Percentiles rank a stretch among this genome's conserved stretches.
Conservation (phyloP, 2,888 invertebrate species). For the Caenorhabditis japonica region DNA sequence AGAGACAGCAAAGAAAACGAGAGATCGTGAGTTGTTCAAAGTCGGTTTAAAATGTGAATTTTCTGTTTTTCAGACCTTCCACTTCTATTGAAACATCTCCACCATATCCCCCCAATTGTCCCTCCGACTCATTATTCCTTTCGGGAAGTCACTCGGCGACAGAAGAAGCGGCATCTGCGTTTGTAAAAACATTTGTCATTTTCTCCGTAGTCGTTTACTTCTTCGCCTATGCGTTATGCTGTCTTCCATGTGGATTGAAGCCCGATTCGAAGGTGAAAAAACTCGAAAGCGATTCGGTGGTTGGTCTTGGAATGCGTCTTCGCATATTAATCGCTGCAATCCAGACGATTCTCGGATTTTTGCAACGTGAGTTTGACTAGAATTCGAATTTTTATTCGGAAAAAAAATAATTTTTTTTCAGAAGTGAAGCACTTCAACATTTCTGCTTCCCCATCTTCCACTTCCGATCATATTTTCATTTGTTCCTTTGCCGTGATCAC, state of each 20-base stretch:
- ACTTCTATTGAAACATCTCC: not conserved
- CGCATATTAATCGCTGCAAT: constrained; percentile 27
- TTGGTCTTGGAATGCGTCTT: constrained; percentile 42
- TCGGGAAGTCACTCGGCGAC: constrained; percentile 17
- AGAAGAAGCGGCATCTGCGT: constrained; percentile 27
- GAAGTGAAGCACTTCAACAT: constrained; percentile 43
- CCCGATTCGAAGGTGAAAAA: constrained; percentile 59
- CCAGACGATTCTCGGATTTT: constrained; percentile 50
- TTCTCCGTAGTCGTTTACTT: constrained; percentile 55
- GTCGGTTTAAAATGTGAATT: not conserved
- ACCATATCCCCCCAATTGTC: constrained; percentile 31
- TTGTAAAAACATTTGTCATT: constrained; percentile 10
- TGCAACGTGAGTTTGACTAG: constrained; percentile 38
- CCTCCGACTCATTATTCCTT: constrained; percentile 19
- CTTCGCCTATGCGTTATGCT: constrained; percentile 51
- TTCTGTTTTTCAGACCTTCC: constrained; percentile 1
- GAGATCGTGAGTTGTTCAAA: not conserved
- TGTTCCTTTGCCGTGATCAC: constrained; percentile 29
- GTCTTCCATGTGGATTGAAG: constrained; percentile 47
- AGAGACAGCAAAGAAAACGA: constrained; percentile 29
- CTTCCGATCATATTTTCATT: constrained; percentile 5
- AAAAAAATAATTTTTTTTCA: constrained; percentile 5
- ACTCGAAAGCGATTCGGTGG: constrained; percentile 40
- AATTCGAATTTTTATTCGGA: not conserved
- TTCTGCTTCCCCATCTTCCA: not conserved